phyloP scores from a whole-genome alignment of 2,888 invertebrate genomes.

The Hemaris fuciformis region DNA sequence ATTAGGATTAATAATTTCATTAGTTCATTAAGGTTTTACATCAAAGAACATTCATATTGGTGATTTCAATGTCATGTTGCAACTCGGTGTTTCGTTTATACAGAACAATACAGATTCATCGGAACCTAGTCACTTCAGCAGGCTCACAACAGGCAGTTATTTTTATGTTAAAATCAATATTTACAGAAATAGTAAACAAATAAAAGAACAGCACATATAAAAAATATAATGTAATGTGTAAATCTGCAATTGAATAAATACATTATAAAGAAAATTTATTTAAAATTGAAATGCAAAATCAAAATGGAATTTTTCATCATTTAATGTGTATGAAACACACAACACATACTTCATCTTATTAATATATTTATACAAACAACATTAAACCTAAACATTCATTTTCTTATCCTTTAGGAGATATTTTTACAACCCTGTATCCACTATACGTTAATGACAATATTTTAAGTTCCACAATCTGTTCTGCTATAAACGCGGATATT shows the following conservation, averaged over 20 bases:
- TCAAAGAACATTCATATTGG: constrained; percentile 15
- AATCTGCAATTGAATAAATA: constrained; percentile 62
- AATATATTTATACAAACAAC: constrained; percentile 77
- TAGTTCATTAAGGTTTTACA: constrained; percentile 19
- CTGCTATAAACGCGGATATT: constrained; percentile 29
- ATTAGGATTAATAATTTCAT: constrained; percentile 55
- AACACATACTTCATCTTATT: constrained; percentile 68
- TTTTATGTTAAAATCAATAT: constrained; percentile 21
- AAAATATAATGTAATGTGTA: constrained; percentile 48
- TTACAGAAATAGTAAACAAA: constrained; percentile 33
- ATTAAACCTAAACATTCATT: constrained; percentile 68
- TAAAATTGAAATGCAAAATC: constrained; percentile 63
- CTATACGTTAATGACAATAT: constrained; percentile 71
- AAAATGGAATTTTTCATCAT: constrained; percentile 64
- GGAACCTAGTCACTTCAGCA: background rate
- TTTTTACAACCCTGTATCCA: constrained; percentile 81
- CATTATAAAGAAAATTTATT: constrained; percentile 44
- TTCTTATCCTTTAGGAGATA: constrained; percentile 77
- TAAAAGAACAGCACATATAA: constrained; percentile 56
- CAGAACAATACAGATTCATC: background rate
- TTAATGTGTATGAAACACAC: constrained; percentile 68
- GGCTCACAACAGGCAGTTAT: constrained; percentile 1
- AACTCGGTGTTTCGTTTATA: background rate
- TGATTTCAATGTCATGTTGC: constrained; percentile 10
- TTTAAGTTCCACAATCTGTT: constrained; percentile 14